Percentiles rank a stretch among this genome's conserved stretches.
These are phyloP conservation scores for Steinernema hermaphroditum DNA, from an alignment of 2,888 invertebrate species.

Conservation along the genomic window DNA sequence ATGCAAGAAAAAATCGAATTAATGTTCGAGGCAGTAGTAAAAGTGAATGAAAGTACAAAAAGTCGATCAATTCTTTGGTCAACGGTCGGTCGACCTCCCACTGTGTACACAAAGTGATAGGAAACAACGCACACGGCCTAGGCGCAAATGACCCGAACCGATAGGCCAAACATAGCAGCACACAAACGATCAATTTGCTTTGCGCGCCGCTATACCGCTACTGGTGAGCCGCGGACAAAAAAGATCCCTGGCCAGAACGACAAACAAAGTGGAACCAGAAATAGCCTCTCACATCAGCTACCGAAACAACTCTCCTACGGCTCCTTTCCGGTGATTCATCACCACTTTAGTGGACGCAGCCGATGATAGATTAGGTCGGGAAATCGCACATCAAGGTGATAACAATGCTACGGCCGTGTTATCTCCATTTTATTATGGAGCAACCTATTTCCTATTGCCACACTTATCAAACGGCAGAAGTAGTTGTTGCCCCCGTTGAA, in stretches of 20 bases:
- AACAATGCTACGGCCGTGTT: too few species aligned
- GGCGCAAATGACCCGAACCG: conserved; percentile 23
- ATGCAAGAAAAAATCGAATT: conserved; percentile 22
- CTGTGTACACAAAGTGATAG: not conserved
- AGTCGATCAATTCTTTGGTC: not conserved
- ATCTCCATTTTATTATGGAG: too few species aligned
- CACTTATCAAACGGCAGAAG: too few species aligned
- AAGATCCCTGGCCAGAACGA: not conserved
- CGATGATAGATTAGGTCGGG: too few species aligned
- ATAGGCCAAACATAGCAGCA: conserved; percentile 20
- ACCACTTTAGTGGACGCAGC: too few species aligned
- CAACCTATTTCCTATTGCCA: too few species aligned
- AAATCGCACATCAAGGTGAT: too few species aligned
- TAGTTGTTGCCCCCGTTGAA: too few species aligned
- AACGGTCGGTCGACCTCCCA: not conserved
- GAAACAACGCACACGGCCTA: not conserved
- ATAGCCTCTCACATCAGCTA: not conserved
- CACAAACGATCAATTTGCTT: conserved; percentile 20
- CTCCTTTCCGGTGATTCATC: not conserved
- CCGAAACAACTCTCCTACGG: not conserved
- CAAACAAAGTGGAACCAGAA: not conserved
- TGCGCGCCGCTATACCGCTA: not conserved
- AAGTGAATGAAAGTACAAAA: conserved; percentile 12
- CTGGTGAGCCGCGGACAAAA: too few species aligned
- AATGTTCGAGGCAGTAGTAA: conserved; percentile 15